Evolutionary conservation across 2,888 invertebrate genomes (phyloP), one percentile per base, ranked within the genome.

Genomic region (Candidula unifasciata): DNA sequence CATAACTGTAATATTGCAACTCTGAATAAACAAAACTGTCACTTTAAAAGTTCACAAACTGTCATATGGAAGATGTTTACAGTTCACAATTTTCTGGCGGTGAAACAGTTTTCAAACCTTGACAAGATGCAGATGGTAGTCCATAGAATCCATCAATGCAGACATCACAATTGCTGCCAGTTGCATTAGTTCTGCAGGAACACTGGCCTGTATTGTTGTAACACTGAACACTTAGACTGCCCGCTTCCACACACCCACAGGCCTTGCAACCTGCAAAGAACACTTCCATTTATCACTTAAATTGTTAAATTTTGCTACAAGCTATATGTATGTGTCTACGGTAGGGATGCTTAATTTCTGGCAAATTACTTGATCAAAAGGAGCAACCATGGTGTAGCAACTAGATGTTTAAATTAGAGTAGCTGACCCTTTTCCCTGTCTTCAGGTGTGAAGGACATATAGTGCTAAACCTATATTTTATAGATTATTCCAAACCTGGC

Each of bases 151-250:
- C 88, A 30, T 52, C 35, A 5, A 52, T 69, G 82, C 91, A 91
- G 3, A 35, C 30, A 74, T 89, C 88, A 86, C 91, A 91, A 57
- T 87, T 89, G 27, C 37, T 79, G 21, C 87, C 87, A 27, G 64
- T 54, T 21, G 88, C 86, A 79, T 89, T 87, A 0, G 71, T 44
- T 30, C 82, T 87, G 76, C 91, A 91, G 6, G 82, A 35, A 86
- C 91, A 91, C 13, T 73, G n/a, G 0, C 91, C 91, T 21, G 84
- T 83, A 16, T 83, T 68, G 60, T 84, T 82, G 60, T 86, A 69
- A 87, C 91, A 91, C 85, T 90, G 90, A 5, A 85, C 30, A n/a
- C 35, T 86, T 0, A 30, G 21, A 85, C 91, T 91, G 18, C 91
- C 91, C 18, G 86, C 85, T 27, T 52, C 81, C 60, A 89, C 87